Evolutionary conservation across 2,888 invertebrate genomes (phyloP).

Genomic region (Empis livida): DNA sequence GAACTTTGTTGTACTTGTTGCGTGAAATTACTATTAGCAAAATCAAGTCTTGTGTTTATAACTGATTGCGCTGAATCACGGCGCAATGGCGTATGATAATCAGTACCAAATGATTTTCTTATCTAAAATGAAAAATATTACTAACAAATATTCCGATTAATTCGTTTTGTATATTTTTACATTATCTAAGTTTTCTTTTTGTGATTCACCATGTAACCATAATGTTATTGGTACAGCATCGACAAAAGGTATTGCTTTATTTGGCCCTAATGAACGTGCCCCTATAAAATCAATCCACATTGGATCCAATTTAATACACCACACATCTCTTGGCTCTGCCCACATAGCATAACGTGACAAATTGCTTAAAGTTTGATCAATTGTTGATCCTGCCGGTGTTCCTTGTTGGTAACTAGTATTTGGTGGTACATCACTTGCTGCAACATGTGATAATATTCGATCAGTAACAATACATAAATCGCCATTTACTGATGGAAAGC

Average conservation of each 20-base stretch:
- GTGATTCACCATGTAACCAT: slow-evolving; percentile 50
- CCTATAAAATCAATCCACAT: slow-evolving; percentile 89
- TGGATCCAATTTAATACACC: slow-evolving; percentile 80
- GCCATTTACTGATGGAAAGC: slow-evolving; percentile 56
- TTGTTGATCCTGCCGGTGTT: neutral
- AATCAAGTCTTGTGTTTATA: slow-evolving; percentile 15
- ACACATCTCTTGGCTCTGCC: slow-evolving; percentile 77
- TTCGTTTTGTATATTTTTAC: neutral
- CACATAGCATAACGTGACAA: slow-evolving; percentile 47
- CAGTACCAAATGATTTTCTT: neutral
- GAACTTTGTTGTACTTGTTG: slow-evolving; percentile 15
- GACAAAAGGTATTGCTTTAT: slow-evolving; percentile 63
- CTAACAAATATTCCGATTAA: no score
- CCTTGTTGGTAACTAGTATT: neutral
- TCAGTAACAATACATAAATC: slow-evolving; percentile 71
- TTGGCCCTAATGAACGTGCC: slow-evolving; percentile 59
- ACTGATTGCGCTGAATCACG: slow-evolving; percentile 1
- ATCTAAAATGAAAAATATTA: neutral
- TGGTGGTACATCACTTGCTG: slow-evolving; percentile 34
- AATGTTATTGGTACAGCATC: slow-evolving; percentile 79
- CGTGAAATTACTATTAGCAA: slow-evolving; percentile 17
- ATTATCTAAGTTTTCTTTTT: slow-evolving; percentile 7
- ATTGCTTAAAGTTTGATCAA: slow-evolving; percentile 19
- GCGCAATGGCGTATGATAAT: slow-evolving; percentile 1
- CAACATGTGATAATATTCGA: slow-evolving; percentile 65